Percentiles rank a stretch among this genome's conserved stretches.
Evolutionary conservation across 1,140 invertebrate species (phyloP).

Genomic region (Bilobella aurantiaca): DNA sequence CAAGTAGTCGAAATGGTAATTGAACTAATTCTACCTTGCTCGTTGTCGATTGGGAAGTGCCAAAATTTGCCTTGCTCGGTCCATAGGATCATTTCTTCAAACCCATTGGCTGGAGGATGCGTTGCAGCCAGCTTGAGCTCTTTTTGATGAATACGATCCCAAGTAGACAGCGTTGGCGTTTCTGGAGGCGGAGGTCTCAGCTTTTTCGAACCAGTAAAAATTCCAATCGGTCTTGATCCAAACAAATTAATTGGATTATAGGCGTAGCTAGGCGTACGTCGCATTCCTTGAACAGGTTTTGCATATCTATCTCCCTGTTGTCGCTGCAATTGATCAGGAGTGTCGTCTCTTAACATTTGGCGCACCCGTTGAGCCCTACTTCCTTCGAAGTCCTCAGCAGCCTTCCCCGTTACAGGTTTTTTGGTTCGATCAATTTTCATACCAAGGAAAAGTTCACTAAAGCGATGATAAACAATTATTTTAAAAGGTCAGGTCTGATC

Average conservation of each 20-base stretch:
- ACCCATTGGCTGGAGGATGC: conserved; percentile 72
- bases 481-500: background rate
- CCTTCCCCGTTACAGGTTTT: background rate
- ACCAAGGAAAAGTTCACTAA: conserved; percentile 55
- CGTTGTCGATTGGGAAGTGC: conserved; percentile 96
- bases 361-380: conserved; percentile 39
- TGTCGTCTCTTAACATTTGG: conserved; percentile 38
- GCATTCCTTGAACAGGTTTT: conserved; percentile 25
- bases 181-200: conserved; percentile 25
- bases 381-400: conserved; percentile 7
- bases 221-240: conserved; percentile 47
- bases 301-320: conserved; percentile 20
- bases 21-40: conserved; percentile 59
- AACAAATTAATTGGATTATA: conserved; percentile 44
- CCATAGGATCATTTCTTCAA: conserved; percentile 87
- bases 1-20: background rate
- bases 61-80: conserved; percentile 90
- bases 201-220: conserved; percentile 48
- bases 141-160: conserved; percentile 53
- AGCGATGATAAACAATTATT: conserved; percentile 31
- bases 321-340: background rate
- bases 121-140: conserved; percentile 54
- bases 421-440: conserved; percentile 58
- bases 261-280: background rate
- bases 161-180: conserved; percentile 46